phyloP scores from a whole-genome alignment of 2,888 invertebrate species.

The Drosophila pseudotalamancana region DNA sequence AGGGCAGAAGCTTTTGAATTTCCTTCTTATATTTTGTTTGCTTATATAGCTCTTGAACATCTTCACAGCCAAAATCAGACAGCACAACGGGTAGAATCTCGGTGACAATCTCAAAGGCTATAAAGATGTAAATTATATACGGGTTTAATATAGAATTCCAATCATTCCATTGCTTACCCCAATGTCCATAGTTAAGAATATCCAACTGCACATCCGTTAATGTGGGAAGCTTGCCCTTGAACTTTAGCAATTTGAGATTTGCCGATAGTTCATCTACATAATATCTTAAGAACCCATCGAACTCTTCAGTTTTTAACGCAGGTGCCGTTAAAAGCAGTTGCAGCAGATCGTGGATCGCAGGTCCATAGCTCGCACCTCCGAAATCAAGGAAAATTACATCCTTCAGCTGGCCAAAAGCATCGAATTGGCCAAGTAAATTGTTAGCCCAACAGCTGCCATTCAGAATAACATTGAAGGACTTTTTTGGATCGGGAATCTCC shows the following conservation, averaged over 20 bases:
- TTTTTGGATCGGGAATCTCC: conserved; percentile 14
- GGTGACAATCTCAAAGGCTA: conserved; percentile 47
- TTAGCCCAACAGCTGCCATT: conserved; percentile 76
- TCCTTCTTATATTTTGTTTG: conserved; percentile 34
- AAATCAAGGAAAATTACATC: conserved; percentile 72
- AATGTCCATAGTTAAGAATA: conserved; percentile 65
- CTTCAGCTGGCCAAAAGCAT: conserved; percentile 57
- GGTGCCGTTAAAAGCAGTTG: conserved; percentile 73
- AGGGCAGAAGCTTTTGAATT: conserved; percentile 55
- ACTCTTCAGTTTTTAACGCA: conserved; percentile 64
- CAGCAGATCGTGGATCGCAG: conserved; percentile 73
- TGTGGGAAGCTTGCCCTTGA: conserved; percentile 62
- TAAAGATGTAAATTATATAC: background rate
- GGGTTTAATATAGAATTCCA: no score
- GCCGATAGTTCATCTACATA: conserved; percentile 68
- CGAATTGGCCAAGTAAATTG: conserved; percentile 70
- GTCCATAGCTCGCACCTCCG: conserved; percentile 61
- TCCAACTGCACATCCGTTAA: conserved; percentile 75
- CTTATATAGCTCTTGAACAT: conserved; percentile 51
- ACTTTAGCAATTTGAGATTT: conserved; percentile 64
- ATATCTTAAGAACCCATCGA: conserved; percentile 71
- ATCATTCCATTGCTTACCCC: conserved; percentile 55
- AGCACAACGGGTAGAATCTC: conserved; percentile 57
- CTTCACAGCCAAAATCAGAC: conserved; percentile 24
- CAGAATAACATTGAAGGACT: conserved; percentile 66